These are phyloP conservation scores for Saccopteryx bilineata DNA, from an alignment of 2,113 vertebrate genomes.

Conservation along the genomic window DNA sequence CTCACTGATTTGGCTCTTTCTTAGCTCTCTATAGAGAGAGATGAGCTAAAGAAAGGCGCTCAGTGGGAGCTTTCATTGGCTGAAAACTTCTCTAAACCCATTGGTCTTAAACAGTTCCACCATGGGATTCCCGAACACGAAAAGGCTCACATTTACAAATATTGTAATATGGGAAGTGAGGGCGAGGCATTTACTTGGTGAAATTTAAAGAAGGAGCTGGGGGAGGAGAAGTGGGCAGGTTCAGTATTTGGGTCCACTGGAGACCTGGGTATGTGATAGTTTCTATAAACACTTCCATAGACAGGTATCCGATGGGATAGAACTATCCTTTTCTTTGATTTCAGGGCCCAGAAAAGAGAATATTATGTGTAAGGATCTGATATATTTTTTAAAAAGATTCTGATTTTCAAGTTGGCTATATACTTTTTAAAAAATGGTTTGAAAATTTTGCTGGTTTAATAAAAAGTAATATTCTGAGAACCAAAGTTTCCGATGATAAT, in stretches of 20 bases:
- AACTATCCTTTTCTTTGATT: slow-evolving; percentile 80
- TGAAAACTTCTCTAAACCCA: slow-evolving; percentile 76
- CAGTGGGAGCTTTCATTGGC: slow-evolving; percentile 81
- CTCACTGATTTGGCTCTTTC: slow-evolving; percentile 77
- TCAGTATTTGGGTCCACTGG: background rate
- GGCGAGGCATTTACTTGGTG: slow-evolving; percentile 51
- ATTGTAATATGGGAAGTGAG: slow-evolving; percentile 65
- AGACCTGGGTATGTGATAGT: background rate
- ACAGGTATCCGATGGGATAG: slow-evolving; percentile 75
- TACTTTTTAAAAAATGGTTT: slow-evolving; percentile 74
- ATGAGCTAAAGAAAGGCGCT: slow-evolving; percentile 82
- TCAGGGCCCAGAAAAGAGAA: slow-evolving; percentile 84
- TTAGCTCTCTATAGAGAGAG: slow-evolving; percentile 78
- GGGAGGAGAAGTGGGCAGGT: background rate
- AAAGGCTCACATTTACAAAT: slow-evolving; percentile 78
- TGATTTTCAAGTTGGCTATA: slow-evolving; percentile 79
- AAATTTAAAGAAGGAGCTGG: slow-evolving; percentile 57
- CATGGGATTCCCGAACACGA: slow-evolving; percentile 74
- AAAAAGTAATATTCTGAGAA: slow-evolving; percentile 93
- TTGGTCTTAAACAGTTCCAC: slow-evolving; percentile 78
- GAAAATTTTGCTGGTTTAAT: slow-evolving; percentile 92
- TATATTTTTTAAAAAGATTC: slow-evolving; percentile 77
- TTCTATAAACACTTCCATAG: slow-evolving; percentile 69
- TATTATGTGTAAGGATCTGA: slow-evolving; percentile 83
- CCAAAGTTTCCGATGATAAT: slow-evolving; percentile 96